Percentiles rank a stretch among this genome's conserved stretches.
Conservation (phyloP, 2,113 vertebrate genomes). For the Neolamprologus falcicula region DNA sequence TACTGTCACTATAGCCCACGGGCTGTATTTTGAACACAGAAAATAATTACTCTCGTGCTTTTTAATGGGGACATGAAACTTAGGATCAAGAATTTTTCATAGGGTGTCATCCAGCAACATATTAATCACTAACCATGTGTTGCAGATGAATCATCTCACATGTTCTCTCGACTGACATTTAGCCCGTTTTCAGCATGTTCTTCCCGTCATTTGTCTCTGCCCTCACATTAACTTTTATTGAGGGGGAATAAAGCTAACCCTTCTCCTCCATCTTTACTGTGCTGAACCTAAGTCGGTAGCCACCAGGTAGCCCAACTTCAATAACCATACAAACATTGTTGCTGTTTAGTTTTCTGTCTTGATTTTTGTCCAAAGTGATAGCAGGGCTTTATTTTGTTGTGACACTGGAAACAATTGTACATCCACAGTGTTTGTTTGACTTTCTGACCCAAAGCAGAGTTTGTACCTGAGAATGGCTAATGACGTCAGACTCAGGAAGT, state of each 20-base stretch:
- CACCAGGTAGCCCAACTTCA: background rate
- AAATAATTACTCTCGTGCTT: background rate
- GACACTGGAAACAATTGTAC: background rate
- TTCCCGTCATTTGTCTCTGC: background rate
- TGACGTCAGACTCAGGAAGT: background rate
- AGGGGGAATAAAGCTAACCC: background rate
- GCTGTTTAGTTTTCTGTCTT: background rate
- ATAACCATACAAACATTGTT: background rate
- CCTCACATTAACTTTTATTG: background rate
- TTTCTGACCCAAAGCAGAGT: background rate
- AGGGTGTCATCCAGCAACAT: background rate
- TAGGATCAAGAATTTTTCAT: background rate
- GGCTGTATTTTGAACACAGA: background rate
- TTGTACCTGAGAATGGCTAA: background rate
- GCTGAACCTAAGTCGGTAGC: background rate
- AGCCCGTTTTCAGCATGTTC: background rate
- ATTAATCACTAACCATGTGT: background rate
- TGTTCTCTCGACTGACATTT: background rate
- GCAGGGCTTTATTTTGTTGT: background rate
- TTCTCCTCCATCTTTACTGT: background rate
- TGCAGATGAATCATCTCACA: background rate
- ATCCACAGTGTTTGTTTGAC: background rate
- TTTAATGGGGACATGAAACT: background rate
- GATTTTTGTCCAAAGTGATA: background rate
- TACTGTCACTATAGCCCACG: background rate